Percentiles rank a stretch among this genome's conserved stretches.
These are phyloP conservation scores for Chironomus tepperi DNA, from an alignment of 1,140 invertebrate genomes.

Conservation along the genomic window DNA sequence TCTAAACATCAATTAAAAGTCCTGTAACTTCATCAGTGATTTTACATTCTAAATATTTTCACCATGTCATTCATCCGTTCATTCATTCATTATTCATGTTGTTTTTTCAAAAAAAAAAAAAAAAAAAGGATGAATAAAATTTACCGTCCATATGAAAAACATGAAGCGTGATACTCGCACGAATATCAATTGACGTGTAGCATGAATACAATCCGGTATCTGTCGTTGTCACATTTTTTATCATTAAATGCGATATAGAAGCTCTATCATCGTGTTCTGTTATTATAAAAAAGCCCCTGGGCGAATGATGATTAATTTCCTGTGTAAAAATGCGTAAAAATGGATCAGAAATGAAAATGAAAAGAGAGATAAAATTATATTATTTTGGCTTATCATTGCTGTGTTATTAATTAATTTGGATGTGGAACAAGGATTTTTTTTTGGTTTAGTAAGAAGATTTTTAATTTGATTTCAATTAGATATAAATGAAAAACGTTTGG, in stretches of 20 bases:
- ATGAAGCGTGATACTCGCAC: background rate
- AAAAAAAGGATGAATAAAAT: no score
- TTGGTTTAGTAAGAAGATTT: no score
- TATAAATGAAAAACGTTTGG: no score
- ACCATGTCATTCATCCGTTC: no score
- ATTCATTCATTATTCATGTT: no score
- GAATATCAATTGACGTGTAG: background rate
- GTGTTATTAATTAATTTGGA: no score
- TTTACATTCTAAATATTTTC: no score
- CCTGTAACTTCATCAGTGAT: no score
- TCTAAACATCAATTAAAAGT: no score
- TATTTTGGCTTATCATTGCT: background rate
- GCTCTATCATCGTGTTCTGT: background rate
- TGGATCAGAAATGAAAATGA: background rate
- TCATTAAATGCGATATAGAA: background rate
- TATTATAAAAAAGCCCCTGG: background rate
- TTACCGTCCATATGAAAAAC: background rate
- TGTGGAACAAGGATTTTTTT: no score
- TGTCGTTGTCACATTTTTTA: constrained; percentile 15
- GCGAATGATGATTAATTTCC: constrained; percentile 19
- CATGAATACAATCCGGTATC: background rate
- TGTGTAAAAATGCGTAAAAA: background rate
- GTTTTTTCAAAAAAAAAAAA: no score
- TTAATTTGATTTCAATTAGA: no score
- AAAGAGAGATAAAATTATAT: background rate